Evolutionary conservation across 2,888 invertebrate genomes (phyloP), one percentile per base, ranked within the genome.

Genomic region (Papilio gigon): DNA sequence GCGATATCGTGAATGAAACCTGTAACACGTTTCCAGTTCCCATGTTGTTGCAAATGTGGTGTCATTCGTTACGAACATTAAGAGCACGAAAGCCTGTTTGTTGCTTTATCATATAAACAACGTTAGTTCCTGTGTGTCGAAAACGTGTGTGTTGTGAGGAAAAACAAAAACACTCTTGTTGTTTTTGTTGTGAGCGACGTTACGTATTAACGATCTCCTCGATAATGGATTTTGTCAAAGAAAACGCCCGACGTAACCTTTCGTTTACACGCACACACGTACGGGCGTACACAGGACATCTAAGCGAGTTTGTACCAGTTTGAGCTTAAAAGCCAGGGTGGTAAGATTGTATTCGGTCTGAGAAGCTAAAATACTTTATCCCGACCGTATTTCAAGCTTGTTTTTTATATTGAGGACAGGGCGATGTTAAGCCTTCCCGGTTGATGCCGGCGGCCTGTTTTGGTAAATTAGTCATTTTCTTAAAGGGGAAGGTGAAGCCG

Each of bases 221-320:
- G 53, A 30, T 56, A 56, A 56, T 56, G 30, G 53, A 56, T 56
- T 56, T 56, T 56, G 53, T 56, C 53, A 56, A 56, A 30, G 53
- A 53, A 53, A 56, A 30, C n/a, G 30, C 27, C 25, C 27, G 14
- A 56, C 30, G 17, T 56, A 56, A 56, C 53, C 53, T 56, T 56
- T 56, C 17, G 53, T 17, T 30, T 56, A 56, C 30, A 17, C 30
- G 9, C 17, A 56, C 17, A 17, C 30, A 56, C 25, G 12, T 30
- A 30, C 30, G 30, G 53, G 17, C 30, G 30, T 56, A 53, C n/a
- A n/a, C 30, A 17, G 53, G 27, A 27, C n/a, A 27, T 53, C 14
- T 53, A 17, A 6, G 14, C 27, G 8, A 4, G 9, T 56, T 30
- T 17, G 30, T 56, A 4, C 17, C 30, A 56, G n/a, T 56, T 30